Evolutionary conservation across 2,113 vertebrate genomes (phyloP).

Genomic region (Ia io): DNA sequence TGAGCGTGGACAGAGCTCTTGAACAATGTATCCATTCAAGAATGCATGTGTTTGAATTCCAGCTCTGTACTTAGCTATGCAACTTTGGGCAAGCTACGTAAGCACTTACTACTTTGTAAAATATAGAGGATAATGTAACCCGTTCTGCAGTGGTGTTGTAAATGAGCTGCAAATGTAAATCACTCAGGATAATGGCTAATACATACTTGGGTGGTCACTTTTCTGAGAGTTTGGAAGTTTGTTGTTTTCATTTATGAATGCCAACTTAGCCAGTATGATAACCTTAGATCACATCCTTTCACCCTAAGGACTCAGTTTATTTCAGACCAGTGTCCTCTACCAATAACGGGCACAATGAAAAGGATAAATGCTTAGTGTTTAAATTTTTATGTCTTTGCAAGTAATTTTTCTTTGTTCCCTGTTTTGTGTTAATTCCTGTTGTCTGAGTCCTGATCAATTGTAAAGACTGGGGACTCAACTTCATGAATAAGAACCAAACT

Average conservation of each 20-base stretch:
- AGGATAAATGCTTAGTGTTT: neutral
- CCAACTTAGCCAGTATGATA: neutral
- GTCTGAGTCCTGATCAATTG: neutral
- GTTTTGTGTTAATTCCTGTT: neutral
- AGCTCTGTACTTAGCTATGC: neutral
- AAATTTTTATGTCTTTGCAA: constrained; percentile 6
- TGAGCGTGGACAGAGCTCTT: neutral
- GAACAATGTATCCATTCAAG: neutral
- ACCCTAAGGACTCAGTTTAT: neutral
- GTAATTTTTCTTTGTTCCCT: neutral
- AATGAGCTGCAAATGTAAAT: neutral
- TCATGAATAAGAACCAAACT: neutral
- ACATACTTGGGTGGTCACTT: neutral
- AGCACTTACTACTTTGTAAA: neutral
- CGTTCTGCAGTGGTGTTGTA: neutral
- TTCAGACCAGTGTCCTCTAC: neutral
- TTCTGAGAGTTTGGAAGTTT: neutral
- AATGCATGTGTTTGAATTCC: neutral
- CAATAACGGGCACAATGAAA: neutral
- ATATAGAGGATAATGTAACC: neutral
- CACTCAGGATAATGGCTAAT: neutral
- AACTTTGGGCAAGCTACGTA: neutral
- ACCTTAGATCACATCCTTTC: neutral
- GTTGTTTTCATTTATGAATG: neutral
- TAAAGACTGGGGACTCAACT: neutral